Evolutionary conservation across 92 coral and sea anemone genomes (phyloP), one percentile per base, ranked within the genome.

Genomic region (Anthopleura xanthogrammica): DNA sequence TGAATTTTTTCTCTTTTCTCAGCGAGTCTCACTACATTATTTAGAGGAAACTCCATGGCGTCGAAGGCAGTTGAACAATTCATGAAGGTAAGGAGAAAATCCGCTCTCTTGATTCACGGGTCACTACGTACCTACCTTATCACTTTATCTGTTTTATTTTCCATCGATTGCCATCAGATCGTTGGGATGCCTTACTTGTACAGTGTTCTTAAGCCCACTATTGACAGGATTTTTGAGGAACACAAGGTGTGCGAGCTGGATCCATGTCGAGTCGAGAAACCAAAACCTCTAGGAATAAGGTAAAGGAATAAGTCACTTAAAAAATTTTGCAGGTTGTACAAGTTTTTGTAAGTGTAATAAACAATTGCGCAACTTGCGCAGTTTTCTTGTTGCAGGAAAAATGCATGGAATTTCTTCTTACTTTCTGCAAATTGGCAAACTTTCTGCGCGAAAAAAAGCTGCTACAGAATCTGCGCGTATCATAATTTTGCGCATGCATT

Each of bases 21-120:
- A 95, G 99, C 89, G 24, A 90, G 86, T 46, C 92, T 92, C 13
- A 86, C 89, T 16, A 94, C 98, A 4, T 84, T 96, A 79, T 96
- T 96, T 76, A 90, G 99, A 76, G 98, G 99, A 12, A 96, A 96
- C 80, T 93, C 98, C 17, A 74, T 94, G 83, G 98, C 99, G 72
- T 87, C 98, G 14, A 95, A 95, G 76, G 86, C 95, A 16, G 93
- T 95, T 76, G 98, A 95, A 60, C 95, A 95, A 83, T 95, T 95
- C 46, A 88, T 95, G 95, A 95, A 95, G 93, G 98, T 93, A 89
- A 68, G 16, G 8, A 24, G 43, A 13, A 24, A 11, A 16, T 9
- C 50, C 4, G 50, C 50, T 7, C 7, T 43, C 5, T 4, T 43
- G 50, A 4, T 2, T 43, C 16, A 11, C 58, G 2, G 17, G 13